Evolutionary conservation across 2,113 vertebrate species (phyloP).

Genomic region (Anolis carolinensis): DNA sequence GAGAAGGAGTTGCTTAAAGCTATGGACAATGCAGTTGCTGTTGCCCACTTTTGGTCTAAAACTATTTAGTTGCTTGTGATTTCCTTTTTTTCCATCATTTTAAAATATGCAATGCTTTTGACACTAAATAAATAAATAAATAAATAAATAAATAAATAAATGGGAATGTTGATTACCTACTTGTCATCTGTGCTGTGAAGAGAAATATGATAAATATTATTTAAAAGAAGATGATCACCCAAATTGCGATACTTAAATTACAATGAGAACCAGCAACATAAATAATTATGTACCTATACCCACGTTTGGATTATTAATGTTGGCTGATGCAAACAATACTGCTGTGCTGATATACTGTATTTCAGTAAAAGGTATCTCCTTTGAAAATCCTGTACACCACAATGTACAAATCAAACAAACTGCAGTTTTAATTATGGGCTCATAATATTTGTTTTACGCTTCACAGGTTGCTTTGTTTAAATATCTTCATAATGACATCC

Average conservation of each 20-base stretch:
- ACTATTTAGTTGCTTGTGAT: too few species aligned
- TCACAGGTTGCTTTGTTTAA: not conserved
- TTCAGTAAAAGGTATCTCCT: conserved; percentile 17
- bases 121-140: too few species aligned
- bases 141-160: too few species aligned
- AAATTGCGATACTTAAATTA: conserved; percentile 1
- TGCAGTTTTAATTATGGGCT: conserved; percentile 19
- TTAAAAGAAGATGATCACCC: not conserved
- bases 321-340: not conserved
- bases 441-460: conserved; percentile 16
- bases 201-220: not conserved
- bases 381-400: conserved; percentile 7
- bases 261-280: not conserved
- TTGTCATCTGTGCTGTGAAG: not conserved
- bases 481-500: conserved; percentile 7
- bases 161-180: not conserved
- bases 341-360: not conserved
- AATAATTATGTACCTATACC: not conserved
- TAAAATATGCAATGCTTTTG: too few species aligned
- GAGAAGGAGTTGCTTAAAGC: too few species aligned
- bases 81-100: too few species aligned
- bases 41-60: too few species aligned
- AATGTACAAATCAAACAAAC: conserved; percentile 8
- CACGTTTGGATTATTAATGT: not conserved
- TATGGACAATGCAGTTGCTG: too few species aligned